Conservation (phyloP, 2,888 invertebrate species). For the Sepioteuthis lessoniana region DNA sequence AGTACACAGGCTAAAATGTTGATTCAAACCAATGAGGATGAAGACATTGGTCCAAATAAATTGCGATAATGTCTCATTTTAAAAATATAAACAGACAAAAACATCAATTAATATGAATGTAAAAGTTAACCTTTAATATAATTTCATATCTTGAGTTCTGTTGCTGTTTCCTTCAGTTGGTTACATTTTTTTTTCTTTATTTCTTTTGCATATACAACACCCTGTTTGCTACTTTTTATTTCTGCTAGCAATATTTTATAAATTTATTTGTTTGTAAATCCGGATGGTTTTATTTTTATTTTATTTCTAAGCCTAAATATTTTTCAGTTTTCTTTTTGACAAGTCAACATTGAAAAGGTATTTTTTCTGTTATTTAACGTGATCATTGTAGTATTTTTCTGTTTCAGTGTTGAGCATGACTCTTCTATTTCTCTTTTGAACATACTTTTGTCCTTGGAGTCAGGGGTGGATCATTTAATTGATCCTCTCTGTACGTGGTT, state of each 20-base stretch:
- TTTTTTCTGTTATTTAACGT: not conserved
- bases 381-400: not conserved
- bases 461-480: not conserved
- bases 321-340: slow-evolving; percentile 47
- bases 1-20: too few relatives aligned
- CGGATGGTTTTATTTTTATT: not conserved
- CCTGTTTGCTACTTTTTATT: not conserved
- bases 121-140: not conserved
- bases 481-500: not conserved
- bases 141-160: not conserved
- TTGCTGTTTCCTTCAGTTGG: not conserved
- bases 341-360: slow-evolving; percentile 41
- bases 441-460: not conserved
- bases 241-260: not conserved
- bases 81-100: too few relatives aligned
- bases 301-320: slow-evolving; percentile 34
- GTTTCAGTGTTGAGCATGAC: not conserved
- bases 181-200: not conserved
- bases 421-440: not conserved
- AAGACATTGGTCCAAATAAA: too few relatives aligned
- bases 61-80: too few relatives aligned
- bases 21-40: too few relatives aligned
- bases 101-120: not conserved
- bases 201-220: not conserved
- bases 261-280: not conserved